Base-by-base conservation (phyloP, 2,888 invertebrate genomes). In the Antitype chi region DNA sequence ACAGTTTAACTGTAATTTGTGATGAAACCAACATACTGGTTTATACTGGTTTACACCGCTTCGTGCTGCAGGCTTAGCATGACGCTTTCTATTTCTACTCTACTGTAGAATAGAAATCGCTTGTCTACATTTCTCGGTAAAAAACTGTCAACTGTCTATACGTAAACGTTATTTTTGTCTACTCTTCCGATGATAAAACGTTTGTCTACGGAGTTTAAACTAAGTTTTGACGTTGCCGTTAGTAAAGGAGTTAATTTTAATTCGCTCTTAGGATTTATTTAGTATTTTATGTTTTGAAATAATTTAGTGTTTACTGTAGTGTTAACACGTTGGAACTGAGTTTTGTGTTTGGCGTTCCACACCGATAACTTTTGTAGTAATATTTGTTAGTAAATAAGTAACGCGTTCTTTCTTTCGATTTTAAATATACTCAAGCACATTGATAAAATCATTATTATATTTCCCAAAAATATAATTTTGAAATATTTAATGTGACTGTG, bases 1-100 rank as follows among this genome's bases (percentile, higher is more conserved):
- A 63, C 68, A 81, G 70, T 85, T 86, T 72, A 80, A 79, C 63
- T 70, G 76, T 83, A 81, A 85, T 87, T 86, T 85, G 83, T 86
- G 70, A 83, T 81, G 73, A 78, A 85, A 80, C 75, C 60, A 68
- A 70, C 70, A 78, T 85, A 76, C 82, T 70, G 70, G 74, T 74
- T 76, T 82, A 78, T 77, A 70, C 82, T 62, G 70, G 81, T 78
- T 78, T 80, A 80, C 83, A 80, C 75, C 55, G 70, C 69, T 72
- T 80, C n/a, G 72, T 52, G 70, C 80, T 64, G 74, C n/a, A n/a
- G n/a, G n/a, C n/a, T n/a, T n/a, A n/a, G n/a, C n/a, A n/a, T n/a
- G n/a, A n/a, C n/a, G n/a, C n/a, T n/a, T n/a, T n/a, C n/a, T n/a
- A n/a, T n/a, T n/a, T n/a, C n/a, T n/a, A n/a, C n/a, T n/a, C n/a